phyloP scores from a whole-genome alignment of 2,797 vertebrate species.

The Notolabrus celidotus region DNA sequence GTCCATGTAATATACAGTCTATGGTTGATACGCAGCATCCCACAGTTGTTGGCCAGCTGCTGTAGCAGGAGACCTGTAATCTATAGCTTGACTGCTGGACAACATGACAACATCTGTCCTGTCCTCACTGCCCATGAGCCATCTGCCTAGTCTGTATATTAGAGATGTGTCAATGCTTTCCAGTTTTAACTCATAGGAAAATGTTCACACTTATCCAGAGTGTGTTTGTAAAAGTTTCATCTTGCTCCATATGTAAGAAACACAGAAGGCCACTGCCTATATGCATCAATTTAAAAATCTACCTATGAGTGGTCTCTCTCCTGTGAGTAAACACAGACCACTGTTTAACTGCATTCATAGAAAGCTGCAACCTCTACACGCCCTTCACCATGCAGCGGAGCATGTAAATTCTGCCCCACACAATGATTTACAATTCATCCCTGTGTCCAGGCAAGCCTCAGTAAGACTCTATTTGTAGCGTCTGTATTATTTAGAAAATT shows the following conservation, averaged over 20 bases:
- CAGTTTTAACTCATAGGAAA: constrained; percentile 73
- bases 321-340: constrained; percentile 34
- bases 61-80: constrained; percentile 58
- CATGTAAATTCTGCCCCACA: constrained; percentile 47
- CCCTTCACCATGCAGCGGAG: constrained; percentile 60
- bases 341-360: too few relatives aligned
- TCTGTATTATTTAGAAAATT: too few relatives aligned
- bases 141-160: constrained; percentile 76
- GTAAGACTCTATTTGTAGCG: too few relatives aligned
- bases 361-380: constrained; percentile 70
- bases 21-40: constrained; percentile 49
- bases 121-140: constrained; percentile 62
- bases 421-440: constrained; percentile 50
- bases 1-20: too few relatives aligned
- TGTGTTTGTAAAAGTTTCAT: constrained; percentile 58
- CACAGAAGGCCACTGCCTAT: too few relatives aligned
- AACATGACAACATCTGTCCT: constrained; percentile 35
- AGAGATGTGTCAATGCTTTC: constrained; percentile 73
- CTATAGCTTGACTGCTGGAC: constrained; percentile 18
- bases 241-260: constrained; percentile 56
- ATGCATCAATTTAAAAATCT: background rate
- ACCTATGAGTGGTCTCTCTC: constrained; percentile 17
- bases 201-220: constrained; percentile 65
- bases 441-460: constrained; percentile 14
- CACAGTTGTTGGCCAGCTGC: constrained; percentile 64